A percentile compares a stretch with the other conserved stretches of the same genome.
These are phyloP conservation scores for Galbula dea DNA, from an alignment of 2,113 vertebrate genomes.

Conservation along the genomic window DNA sequence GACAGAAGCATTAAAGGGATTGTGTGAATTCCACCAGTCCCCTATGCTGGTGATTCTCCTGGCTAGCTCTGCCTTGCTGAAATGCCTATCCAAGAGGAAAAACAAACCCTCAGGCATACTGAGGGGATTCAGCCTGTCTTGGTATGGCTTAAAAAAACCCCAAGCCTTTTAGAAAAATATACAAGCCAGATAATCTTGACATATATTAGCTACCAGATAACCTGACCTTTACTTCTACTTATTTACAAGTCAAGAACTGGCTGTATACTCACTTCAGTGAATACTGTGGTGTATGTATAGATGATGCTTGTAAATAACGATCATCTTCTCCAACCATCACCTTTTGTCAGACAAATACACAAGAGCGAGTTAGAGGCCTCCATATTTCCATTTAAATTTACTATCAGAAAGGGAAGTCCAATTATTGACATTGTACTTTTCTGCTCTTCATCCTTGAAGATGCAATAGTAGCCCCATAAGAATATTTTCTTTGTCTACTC, in stretches of 20 bases:
- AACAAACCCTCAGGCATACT: background rate
- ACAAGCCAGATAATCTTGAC: background rate
- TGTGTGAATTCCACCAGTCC: background rate
- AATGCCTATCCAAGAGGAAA: background rate
- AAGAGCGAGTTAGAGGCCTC: background rate
- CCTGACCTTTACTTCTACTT: background rate
- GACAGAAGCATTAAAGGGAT: fast-evolving
- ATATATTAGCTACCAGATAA: background rate
- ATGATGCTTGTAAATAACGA: background rate
- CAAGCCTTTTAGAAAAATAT: background rate
- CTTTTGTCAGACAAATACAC: background rate
- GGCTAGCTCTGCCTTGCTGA: background rate
- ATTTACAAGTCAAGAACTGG: background rate
- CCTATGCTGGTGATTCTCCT: background rate
- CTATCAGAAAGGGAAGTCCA: background rate
- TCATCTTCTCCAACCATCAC: background rate
- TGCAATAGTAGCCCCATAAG: background rate
- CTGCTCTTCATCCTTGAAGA: background rate
- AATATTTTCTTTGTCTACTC: background rate
- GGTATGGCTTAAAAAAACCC: background rate
- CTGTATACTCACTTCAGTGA: background rate
- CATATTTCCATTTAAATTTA: background rate
- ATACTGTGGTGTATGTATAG: background rate
- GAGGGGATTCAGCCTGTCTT: background rate
- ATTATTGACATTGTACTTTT: background rate